Conservation (phyloP, 92 coral and sea anemone genomes). For the Pocillopora meandrina region DNA sequence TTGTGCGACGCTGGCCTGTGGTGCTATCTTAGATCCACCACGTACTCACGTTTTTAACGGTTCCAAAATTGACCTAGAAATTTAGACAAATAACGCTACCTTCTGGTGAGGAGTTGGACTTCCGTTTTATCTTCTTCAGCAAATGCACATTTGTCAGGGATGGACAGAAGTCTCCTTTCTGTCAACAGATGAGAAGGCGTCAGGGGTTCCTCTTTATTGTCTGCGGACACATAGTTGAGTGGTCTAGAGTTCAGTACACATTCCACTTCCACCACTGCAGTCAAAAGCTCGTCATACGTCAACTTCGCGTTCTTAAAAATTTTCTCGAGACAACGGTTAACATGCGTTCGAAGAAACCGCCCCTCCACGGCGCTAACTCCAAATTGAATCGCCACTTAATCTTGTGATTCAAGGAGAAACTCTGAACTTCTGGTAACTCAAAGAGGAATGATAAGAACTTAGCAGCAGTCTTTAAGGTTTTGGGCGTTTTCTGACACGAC, state of each 20-base stretch:
- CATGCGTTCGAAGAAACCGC: slow-evolving; percentile 36
- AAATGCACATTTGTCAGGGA: neutral
- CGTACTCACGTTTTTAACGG: neutral
- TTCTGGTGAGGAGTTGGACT: neutral
- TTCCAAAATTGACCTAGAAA: neutral
- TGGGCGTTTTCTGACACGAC: too few relatives aligned
- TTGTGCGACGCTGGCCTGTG: neutral
- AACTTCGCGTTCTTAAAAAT: neutral
- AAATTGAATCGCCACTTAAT: slow-evolving; percentile 20
- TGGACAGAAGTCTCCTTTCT: neutral
- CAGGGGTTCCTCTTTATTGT: neutral
- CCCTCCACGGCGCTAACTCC: slow-evolving; percentile 34
- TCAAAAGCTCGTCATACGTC: slow-evolving; percentile 7
- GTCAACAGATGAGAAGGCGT: slow-evolving; percentile 11
- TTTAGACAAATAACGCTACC: neutral
- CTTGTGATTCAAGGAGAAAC: too few relatives aligned
- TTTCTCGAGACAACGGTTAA: neutral
- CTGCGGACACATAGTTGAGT: neutral
- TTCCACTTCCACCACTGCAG: neutral
- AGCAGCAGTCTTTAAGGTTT: too few relatives aligned
- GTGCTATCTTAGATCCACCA: neutral
- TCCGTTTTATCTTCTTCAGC: neutral
- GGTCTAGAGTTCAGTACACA: neutral
- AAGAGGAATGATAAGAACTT: too few relatives aligned
- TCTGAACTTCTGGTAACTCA: too few relatives aligned